Evolutionary conservation across 2,888 invertebrate genomes (phyloP).

Genomic region (Nasonovia ribisnigri): DNA sequence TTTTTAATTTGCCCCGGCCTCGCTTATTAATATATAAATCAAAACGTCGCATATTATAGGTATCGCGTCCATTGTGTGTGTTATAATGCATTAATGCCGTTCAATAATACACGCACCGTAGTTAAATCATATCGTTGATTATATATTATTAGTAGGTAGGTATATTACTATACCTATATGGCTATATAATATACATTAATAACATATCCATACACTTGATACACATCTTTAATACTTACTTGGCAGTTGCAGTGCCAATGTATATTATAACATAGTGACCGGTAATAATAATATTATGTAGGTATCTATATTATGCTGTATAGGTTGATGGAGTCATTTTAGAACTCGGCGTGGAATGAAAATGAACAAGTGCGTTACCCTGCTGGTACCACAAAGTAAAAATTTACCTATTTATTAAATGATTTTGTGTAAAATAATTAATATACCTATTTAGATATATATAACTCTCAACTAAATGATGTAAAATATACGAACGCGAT

Average conservation of each 20-base stretch:
- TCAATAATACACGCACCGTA: not conserved
- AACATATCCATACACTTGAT: not conserved
- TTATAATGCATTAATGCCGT: not conserved
- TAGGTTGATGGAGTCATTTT: not conserved
- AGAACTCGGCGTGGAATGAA: not conserved
- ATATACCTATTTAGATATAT: too few species aligned
- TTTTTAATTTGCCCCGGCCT: conserved; percentile 34
- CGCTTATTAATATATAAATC: conserved; percentile 54
- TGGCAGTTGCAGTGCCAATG: not conserved
- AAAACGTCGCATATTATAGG: conserved; percentile 35
- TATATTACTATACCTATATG: not conserved
- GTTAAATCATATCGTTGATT: conserved; percentile 2
- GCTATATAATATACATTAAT: not conserved
- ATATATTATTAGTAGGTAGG: not conserved
- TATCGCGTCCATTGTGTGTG: conserved; percentile 9
- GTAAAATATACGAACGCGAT: too few species aligned
- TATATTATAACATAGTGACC: not conserved
- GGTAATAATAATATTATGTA: not conserved
- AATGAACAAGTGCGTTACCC: not conserved
- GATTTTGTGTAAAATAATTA: too few species aligned
- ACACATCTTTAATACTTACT: too few species aligned
- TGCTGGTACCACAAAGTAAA: too few species aligned
- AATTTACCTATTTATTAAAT: too few species aligned
- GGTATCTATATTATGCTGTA: too few species aligned
- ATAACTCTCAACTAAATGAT: too few species aligned